Evolutionary conservation across 1,140 invertebrate species (phyloP).

Genomic region (Acyrthosiphon pisum): DNA sequence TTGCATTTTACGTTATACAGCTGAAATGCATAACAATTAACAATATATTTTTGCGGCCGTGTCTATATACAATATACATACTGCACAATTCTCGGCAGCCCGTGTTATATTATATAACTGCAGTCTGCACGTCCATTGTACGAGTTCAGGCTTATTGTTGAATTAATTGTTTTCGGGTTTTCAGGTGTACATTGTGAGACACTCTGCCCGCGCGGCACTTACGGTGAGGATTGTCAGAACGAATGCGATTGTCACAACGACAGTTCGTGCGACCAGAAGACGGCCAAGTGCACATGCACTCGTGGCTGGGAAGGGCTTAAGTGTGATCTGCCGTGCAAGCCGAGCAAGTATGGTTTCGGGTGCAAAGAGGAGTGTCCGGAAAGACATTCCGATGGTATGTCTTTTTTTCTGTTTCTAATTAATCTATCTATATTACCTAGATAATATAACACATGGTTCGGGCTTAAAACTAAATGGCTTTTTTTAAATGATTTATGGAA

Average conservation of each 20-base stretch:
- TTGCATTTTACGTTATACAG: background rate
- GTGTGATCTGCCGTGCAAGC: conserved; percentile 77
- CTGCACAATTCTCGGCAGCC: background rate
- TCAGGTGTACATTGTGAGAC: conserved; percentile 83
- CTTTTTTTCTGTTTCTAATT: background rate
- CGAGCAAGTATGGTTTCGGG: conserved; percentile 79
- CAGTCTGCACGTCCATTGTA: background rate
- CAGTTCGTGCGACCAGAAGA: conserved; percentile 83
- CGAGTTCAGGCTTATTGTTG: background rate
- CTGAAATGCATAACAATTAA: background rate
- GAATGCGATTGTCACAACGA: conserved; percentile 84
- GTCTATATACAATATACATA: background rate
- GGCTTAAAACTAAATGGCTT: background rate
- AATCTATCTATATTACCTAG: background rate
- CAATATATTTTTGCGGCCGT: background rate
- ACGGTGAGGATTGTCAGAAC: conserved; percentile 78
- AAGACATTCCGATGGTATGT: conserved; percentile 25
- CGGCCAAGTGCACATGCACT: conserved; percentile 82
- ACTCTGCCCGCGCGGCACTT: conserved; percentile 78
- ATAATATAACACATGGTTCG: no score
- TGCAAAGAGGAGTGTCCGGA: conserved; percentile 81
- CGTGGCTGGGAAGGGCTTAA: conserved; percentile 82
- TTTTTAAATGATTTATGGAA: background rate
- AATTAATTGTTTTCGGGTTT: background rate
- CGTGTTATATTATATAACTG: background rate